These are phyloP conservation scores for Pyrrhosoma nymphula DNA, from an alignment of 2,888 invertebrate species.

Conservation along the genomic window DNA sequence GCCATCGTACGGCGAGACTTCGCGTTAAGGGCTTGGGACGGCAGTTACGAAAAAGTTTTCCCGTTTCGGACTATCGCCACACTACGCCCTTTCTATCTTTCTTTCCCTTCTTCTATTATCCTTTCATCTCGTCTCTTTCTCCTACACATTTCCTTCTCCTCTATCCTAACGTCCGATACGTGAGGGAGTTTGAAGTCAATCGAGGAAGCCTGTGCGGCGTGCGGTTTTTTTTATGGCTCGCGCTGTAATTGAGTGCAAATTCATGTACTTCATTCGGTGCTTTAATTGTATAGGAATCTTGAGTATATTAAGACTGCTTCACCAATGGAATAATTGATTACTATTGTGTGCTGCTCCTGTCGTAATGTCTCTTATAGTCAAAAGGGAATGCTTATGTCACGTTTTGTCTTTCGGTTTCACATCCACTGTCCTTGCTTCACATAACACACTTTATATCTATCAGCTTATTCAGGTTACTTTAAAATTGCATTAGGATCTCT, in stretches of 20 bases:
- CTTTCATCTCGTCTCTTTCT: neutral
- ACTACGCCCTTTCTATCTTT: neutral
- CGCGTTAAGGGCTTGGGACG: neutral
- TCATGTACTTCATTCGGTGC: neutral
- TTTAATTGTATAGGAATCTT: too few species aligned
- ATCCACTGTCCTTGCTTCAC: too few species aligned
- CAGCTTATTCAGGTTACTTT: too few species aligned
- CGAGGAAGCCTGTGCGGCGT: neutral
- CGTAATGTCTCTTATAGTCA: too few species aligned
- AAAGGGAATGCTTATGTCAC: too few species aligned
- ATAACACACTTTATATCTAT: too few species aligned
- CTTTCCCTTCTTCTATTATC: neutral
- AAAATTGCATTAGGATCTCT: too few species aligned
- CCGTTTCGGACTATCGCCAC: neutral
- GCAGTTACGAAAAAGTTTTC: neutral
- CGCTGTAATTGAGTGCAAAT: neutral
- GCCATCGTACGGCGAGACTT: neutral
- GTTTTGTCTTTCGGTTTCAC: too few species aligned
- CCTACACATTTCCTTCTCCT: neutral
- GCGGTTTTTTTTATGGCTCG: neutral
- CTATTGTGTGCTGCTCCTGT: too few species aligned
- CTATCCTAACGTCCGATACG: neutral
- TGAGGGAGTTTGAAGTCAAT: neutral
- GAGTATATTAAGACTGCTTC: too few species aligned
- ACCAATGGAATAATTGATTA: too few species aligned